Evolutionary conservation across 2,888 invertebrate genomes (phyloP).

Genomic region (Polydesmus complanatus): DNA sequence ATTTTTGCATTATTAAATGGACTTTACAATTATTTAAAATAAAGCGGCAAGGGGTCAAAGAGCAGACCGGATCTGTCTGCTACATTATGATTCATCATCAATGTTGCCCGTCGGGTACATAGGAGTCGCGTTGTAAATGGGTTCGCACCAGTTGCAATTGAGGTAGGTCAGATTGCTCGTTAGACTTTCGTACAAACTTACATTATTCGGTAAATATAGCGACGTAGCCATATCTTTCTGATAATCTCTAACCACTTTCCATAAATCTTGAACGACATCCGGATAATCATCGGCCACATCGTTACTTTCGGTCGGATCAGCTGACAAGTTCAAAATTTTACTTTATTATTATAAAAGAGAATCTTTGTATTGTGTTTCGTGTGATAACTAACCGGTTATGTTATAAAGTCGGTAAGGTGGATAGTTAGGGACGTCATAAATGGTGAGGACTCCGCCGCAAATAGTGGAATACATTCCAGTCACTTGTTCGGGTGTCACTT

Average conservation of each 20-base stretch:
- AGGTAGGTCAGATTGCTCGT: conserved; percentile 3
- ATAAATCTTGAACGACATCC: neutral
- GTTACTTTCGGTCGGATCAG: neutral
- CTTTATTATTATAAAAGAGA: too few species aligned
- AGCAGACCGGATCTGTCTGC: too few species aligned
- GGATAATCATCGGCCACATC: conserved; percentile 2
- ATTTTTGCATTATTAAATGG: too few species aligned
- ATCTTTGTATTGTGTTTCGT: too few species aligned
- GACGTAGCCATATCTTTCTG: conserved; percentile 1
- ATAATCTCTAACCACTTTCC: neutral
- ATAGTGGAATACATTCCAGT: neutral
- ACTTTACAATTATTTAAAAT: too few species aligned
- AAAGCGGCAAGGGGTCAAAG: too few species aligned
- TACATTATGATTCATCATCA: too few species aligned
- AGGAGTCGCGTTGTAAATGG: neutral
- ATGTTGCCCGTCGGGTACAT: too few species aligned
- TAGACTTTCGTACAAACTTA: neutral
- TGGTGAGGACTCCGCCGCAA: neutral
- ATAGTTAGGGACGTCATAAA: conserved; percentile 2
- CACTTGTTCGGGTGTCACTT: neutral
- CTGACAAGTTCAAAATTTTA: too few species aligned
- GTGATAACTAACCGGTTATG: conserved; percentile 5
- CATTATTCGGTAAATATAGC: neutral
- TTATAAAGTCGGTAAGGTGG: conserved; percentile 8
- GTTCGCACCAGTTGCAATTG: neutral